A percentile compares a stretch with the other conserved stretches of the same genome.
These are phyloP conservation scores for Eupithecia pulchellata DNA, from an alignment of 2,888 invertebrate genomes.

Conservation along the genomic window DNA sequence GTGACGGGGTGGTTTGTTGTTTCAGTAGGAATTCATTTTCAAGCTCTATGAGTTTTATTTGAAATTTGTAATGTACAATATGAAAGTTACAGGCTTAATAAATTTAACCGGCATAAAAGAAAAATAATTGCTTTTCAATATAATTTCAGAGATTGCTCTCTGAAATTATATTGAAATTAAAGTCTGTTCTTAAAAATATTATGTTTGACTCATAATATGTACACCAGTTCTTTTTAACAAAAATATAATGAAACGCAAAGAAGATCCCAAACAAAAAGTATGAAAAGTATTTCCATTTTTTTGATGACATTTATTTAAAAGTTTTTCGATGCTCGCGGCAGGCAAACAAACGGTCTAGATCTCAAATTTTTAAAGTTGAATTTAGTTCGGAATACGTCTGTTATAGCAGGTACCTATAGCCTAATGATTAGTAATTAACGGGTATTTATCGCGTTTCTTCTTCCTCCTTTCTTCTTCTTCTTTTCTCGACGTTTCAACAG, in stretches of 20 bases:
- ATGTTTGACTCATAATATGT: background rate
- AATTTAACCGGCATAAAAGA: background rate
- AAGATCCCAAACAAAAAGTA: background rate
- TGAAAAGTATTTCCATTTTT: background rate
- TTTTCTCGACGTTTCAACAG: too few relatives aligned
- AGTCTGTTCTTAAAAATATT: too few relatives aligned
- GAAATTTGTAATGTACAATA: background rate
- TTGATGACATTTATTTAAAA: background rate
- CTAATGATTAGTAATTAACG: too few relatives aligned
- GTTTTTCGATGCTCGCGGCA: conserved; percentile 6
- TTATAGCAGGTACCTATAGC: too few relatives aligned
- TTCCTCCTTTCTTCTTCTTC: too few relatives aligned
- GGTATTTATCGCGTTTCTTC: too few relatives aligned
- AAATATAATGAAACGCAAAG: background rate
- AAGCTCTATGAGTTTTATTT: background rate
- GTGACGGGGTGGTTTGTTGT: background rate
- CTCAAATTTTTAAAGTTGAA: conserved; percentile 2
- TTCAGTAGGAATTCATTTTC: background rate
- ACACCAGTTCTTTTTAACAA: background rate
- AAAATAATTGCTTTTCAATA: background rate
- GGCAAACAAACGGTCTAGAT: background rate
- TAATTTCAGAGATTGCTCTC: background rate
- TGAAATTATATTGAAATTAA: too few relatives aligned
- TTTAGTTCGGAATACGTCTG: background rate
- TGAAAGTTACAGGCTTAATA: background rate